Conservation (phyloP, 1,140 invertebrate species). For the Leptinotarsa texana region DNA sequence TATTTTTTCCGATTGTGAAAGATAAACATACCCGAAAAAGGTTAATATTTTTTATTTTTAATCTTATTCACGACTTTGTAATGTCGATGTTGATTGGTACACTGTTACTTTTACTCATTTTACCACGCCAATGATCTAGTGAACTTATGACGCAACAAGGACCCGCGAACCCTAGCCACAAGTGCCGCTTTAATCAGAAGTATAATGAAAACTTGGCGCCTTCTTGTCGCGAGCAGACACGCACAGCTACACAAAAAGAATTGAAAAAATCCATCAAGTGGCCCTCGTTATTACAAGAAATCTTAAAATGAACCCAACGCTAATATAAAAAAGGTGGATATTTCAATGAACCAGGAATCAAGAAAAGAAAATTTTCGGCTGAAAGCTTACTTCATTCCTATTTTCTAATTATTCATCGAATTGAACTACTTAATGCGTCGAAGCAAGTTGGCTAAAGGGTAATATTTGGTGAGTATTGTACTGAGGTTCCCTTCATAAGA, state of each 20-base stretch:
- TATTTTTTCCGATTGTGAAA: too few relatives aligned
- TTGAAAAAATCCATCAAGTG: slow-evolving; percentile 44
- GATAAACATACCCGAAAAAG: too few relatives aligned
- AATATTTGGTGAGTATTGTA: too few relatives aligned
- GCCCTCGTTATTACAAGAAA: slow-evolving; percentile 32
- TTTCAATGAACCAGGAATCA: neutral
- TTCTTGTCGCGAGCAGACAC: slow-evolving; percentile 50
- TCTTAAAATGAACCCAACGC: neutral
- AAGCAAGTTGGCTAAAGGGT: too few relatives aligned
- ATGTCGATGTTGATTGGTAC: too few relatives aligned
- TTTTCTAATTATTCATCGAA: too few relatives aligned
- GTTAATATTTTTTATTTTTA: too few relatives aligned
- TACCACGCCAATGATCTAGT: neutral
- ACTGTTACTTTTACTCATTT: neutral
- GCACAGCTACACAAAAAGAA: slow-evolving; percentile 53
- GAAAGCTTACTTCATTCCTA: too few relatives aligned
- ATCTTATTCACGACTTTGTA: too few relatives aligned
- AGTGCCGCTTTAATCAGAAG: slow-evolving; percentile 49
- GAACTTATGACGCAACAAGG: neutral
- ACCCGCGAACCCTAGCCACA: slow-evolving; percentile 5
- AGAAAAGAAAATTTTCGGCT: too few relatives aligned
- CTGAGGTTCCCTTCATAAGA: too few relatives aligned
- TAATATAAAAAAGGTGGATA: neutral
- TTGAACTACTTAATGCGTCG: too few relatives aligned
- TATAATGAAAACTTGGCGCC: slow-evolving; percentile 54